Evolutionary conservation across 2,797 vertebrate species (phyloP).

Genomic region (Sebastes itinus): DNA sequence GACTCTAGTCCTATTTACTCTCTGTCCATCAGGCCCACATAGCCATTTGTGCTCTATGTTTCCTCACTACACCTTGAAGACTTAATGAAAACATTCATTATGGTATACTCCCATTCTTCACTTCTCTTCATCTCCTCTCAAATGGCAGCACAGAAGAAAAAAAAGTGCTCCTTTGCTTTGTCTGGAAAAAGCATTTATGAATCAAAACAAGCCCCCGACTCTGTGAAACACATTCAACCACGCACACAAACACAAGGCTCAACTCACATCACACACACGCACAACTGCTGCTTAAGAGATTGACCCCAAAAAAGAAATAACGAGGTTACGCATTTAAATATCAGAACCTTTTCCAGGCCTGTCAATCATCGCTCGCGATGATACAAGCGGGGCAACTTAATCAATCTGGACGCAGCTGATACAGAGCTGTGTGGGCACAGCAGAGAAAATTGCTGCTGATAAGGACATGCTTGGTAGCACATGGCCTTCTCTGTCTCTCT

Average conservation of each 20-base stretch:
- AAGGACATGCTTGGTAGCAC: constrained; percentile 60
- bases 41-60: background rate
- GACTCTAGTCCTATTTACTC: background rate
- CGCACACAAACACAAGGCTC: constrained; percentile 27
- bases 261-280: constrained; percentile 7
- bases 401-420: constrained; percentile 67
- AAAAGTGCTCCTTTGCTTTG: constrained; percentile 42
- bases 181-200: constrained; percentile 59
- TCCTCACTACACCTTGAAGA: background rate
- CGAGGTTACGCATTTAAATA: constrained; percentile 74
- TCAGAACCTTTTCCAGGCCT: constrained; percentile 73
- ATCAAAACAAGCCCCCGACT: constrained; percentile 42
- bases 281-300: constrained; percentile 51
- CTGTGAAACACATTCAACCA: constrained; percentile 33
- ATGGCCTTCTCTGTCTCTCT: constrained; percentile 43
- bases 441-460: constrained; percentile 70
- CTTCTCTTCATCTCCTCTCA: constrained; percentile 30
- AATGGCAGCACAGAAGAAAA: constrained; percentile 13
- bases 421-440: constrained; percentile 54
- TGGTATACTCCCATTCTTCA: background rate
- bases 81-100: constrained; percentile 27
- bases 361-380: constrained; percentile 63
- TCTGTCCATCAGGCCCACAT: constrained; percentile 3
- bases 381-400: constrained; percentile 40
- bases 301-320: constrained; percentile 58